These are phyloP conservation scores for Pycnomerus fuliginosus DNA, from an alignment of 2,888 invertebrate genomes.

Conservation along the genomic window DNA sequence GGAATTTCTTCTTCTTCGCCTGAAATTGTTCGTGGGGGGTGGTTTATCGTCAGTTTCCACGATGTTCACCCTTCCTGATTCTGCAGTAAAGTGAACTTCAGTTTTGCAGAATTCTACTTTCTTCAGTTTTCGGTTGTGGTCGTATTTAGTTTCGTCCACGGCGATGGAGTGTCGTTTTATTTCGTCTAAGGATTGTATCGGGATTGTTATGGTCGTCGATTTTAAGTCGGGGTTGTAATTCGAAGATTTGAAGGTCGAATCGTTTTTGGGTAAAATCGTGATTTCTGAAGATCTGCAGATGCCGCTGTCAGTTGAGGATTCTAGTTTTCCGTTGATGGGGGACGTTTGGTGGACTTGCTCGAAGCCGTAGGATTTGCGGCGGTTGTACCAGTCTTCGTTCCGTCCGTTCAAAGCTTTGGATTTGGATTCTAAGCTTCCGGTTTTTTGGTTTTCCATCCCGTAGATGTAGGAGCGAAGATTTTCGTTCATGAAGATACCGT, in stretches of 20 bases:
- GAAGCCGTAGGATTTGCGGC: conserved; percentile 78
- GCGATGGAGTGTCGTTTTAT: conserved; percentile 60
- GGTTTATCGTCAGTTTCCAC: conserved; percentile 87
- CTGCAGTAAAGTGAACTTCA: conserved; percentile 84
- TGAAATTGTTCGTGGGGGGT: conserved; percentile 78
- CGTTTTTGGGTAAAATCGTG: conserved; percentile 38
- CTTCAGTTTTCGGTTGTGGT: conserved; percentile 57
- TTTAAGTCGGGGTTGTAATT: conserved; percentile 29
- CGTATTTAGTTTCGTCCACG: conserved; percentile 58
- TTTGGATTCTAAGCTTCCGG: conserved; percentile 54
- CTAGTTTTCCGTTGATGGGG: conserved; percentile 60
- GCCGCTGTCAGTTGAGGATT: conserved; percentile 78
- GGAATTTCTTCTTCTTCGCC: conserved; percentile 65
- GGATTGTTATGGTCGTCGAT: conserved; percentile 49
- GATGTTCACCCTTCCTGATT: conserved; percentile 82
- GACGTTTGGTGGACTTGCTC: conserved; percentile 50
- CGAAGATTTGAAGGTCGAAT: neutral
- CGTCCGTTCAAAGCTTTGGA: conserved; percentile 49
- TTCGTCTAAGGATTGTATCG: conserved; percentile 42
- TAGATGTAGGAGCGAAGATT: conserved; percentile 53
- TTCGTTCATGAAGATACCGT: conserved; percentile 52
- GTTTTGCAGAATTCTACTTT: conserved; percentile 87
- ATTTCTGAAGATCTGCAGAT: conserved; percentile 72
- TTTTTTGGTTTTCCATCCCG: conserved; percentile 50
- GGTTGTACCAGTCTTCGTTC: conserved; percentile 68